These are phyloP conservation scores for Opisthocomus hoazin DNA, from an alignment of 2,113 vertebrate species.

Conservation along the genomic window DNA sequence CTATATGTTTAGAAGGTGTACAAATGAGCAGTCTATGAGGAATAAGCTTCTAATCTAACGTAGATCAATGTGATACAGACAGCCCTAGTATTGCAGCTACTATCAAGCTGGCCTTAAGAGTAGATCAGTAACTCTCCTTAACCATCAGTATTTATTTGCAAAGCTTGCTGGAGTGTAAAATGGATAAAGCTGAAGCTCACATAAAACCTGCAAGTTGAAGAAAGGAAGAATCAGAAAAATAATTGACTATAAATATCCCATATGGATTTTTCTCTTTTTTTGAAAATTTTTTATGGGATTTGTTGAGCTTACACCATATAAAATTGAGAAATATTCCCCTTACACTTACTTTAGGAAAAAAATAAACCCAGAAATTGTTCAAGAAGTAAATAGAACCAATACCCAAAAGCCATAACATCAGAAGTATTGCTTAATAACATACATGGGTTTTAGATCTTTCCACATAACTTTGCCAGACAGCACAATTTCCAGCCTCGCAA, in stretches of 20 bases:
- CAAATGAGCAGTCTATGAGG: not conserved
- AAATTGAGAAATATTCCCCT: conserved; percentile 11
- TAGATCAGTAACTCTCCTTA: conserved; percentile 13
- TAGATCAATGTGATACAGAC: not conserved
- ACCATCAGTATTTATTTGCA: conserved; percentile 20
- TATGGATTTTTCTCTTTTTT: not conserved
- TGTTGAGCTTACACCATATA: not conserved
- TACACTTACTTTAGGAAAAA: not conserved
- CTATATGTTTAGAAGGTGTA: not conserved
- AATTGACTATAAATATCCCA: conserved; percentile 35
- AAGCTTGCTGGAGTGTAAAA: conserved; percentile 23
- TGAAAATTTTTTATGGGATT: not conserved
- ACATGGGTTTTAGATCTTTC: not conserved
- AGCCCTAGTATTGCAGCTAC: not conserved
- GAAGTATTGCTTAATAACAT: not conserved
- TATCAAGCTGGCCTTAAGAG: not conserved
- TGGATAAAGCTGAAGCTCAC: not conserved
- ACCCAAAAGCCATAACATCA: not conserved
- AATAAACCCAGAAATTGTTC: not conserved
- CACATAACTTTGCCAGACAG: not conserved
- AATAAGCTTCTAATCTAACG: not conserved
- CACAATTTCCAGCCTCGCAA: not conserved
- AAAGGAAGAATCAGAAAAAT: conserved; percentile 26
- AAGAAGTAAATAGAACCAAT: not conserved
- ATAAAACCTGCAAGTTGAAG: conserved; percentile 1